phyloP scores from a whole-genome alignment of 1,140 invertebrate species.

The Leptinotarsa undecemlineata region DNA sequence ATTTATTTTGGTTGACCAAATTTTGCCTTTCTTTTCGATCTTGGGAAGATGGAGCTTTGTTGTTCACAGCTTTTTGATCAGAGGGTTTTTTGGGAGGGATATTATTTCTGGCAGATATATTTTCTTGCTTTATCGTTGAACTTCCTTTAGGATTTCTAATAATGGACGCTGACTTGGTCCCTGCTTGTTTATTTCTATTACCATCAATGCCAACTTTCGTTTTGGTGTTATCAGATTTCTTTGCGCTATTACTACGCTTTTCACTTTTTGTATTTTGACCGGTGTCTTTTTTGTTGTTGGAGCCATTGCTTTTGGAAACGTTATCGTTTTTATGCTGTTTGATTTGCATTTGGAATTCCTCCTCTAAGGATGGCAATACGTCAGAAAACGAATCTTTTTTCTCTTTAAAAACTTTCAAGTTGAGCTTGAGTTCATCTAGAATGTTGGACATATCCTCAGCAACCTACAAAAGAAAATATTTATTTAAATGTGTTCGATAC shows the following conservation, averaged over 20 bases:
- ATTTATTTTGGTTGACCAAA: too few relatives aligned
- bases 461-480: background rate
- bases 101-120: too few relatives aligned
- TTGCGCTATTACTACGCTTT: background rate
- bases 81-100: too few relatives aligned
- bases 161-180: too few relatives aligned
- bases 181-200: too few relatives aligned
- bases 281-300: background rate
- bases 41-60: too few relatives aligned
- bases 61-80: too few relatives aligned
- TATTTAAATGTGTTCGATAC: too few relatives aligned
- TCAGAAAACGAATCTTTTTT: constrained; percentile 12
- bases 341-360: background rate
- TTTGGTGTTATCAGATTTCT: background rate
- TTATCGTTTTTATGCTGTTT: background rate
- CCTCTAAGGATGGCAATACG: constrained; percentile 12
- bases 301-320: background rate
- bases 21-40: too few relatives aligned
- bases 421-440: background rate
- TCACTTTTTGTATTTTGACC: background rate
- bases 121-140: too few relatives aligned
- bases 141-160: too few relatives aligned
- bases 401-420: constrained; percentile 5
- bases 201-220: too few relatives aligned
- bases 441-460: constrained; percentile 17